phyloP scores from a whole-genome alignment of 2,888 invertebrate genomes.

The Eristalis arbustorum region DNA sequence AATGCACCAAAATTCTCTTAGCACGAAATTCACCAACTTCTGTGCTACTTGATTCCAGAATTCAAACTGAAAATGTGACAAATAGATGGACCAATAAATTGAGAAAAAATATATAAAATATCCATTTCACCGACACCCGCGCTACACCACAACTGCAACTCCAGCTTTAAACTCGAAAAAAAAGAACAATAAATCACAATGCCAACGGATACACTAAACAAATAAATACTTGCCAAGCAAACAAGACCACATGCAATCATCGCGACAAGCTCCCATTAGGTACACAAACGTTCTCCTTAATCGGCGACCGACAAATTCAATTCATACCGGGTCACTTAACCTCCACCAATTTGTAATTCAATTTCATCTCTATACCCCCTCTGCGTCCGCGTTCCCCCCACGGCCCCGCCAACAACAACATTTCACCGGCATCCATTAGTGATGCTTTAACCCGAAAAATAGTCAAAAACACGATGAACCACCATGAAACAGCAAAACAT shows the following conservation, averaged over 20 bases:
- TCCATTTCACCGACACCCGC: too few relatives aligned
- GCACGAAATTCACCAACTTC: too few relatives aligned
- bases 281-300: not conserved
- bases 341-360: not conserved
- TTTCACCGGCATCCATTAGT: not conserved
- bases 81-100: too few relatives aligned
- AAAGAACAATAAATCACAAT: not conserved
- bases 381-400: not conserved
- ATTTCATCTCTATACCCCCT: not conserved
- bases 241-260: not conserved
- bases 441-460: constrained; percentile 2
- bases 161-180: not conserved
- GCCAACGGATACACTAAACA: not conserved
- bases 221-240: not conserved
- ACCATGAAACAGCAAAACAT: constrained; percentile 33
- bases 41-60: too few relatives aligned
- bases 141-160: too few relatives aligned
- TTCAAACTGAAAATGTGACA: too few relatives aligned
- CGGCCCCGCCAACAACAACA: not conserved
- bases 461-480: not conserved
- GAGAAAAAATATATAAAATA: too few relatives aligned
- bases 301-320: not conserved
- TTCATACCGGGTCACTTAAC: not conserved
- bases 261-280: not conserved
- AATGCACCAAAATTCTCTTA: too few relatives aligned